Evolutionary conservation across 2,797 vertebrate species (phyloP), one percentile per base, ranked within the genome.

Genomic region (Channa striata): DNA sequence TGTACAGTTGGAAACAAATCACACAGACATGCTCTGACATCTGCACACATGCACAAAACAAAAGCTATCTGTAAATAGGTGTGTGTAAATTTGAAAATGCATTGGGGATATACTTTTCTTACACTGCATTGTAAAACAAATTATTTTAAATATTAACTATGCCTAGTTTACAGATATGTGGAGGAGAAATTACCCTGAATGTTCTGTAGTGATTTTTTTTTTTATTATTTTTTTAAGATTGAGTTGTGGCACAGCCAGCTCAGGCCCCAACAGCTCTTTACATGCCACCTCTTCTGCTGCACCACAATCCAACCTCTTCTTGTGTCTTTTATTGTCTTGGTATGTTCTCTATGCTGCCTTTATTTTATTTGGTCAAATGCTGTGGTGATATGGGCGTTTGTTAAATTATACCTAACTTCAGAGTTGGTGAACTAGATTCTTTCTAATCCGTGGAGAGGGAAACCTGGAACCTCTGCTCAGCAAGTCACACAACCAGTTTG

Each of bases 31-130:
- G 72, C 44, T 60, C 44, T n/a, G 34, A 68, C 73, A 69, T 69
- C 78, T 67, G 54, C 72, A 71, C 74, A 82, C 76, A 80, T 71
- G 73, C 76, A 85, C 80, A 72, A 49, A 54, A 74, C 49, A 78
- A 68, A 64, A 80, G 66, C 78, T 88, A 91, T 95, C 92, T 98
- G 96, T 97, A 98, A 96, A 98, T 97, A 97, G 95, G 94, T 93
- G 94, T 90, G 94, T 97, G 95, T 96, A 97, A 92, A 97, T 97
- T 96, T 95, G 94, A 95, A 95, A 87, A 90, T 91, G 87, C 77
- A 85, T 93, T 82, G 91, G 94, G 95, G 91, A 94, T 95, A 95
- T 95, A 95, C 93, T 96, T 88, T 95, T 94, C 91, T 94, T 94
- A 93, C 92, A 94, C 93, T 92, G 92, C 95, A 95, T 94, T 96